Evolutionary conservation across 2,888 invertebrate genomes (phyloP).

Genomic region (Craniophora ligustri): DNA sequence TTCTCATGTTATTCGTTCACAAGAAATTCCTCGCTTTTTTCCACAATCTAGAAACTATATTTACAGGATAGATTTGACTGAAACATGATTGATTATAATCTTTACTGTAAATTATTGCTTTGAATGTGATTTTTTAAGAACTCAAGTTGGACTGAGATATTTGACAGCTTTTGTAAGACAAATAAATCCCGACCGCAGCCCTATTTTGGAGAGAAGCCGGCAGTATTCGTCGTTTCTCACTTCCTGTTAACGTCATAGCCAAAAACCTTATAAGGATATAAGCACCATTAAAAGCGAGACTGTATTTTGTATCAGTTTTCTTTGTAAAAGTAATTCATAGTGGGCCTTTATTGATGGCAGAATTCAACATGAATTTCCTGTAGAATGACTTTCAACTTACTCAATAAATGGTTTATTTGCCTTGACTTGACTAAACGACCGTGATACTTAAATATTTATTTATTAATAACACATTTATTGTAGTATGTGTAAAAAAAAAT

Average conservation of each 20-base stretch:
- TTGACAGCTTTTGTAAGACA: too few relatives aligned
- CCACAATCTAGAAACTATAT: too few relatives aligned
- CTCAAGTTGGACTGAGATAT: too few relatives aligned
- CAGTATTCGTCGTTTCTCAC: slow-evolving; percentile 1
- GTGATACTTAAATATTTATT: not conserved
- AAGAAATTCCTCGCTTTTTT: too few relatives aligned
- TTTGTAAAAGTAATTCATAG: slow-evolving; percentile 1
- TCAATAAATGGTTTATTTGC: not conserved
- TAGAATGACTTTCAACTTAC: not conserved
- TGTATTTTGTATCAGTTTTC: not conserved
- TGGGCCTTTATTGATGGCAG: not conserved
- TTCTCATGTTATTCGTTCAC: not conserved
- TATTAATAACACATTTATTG: not conserved
- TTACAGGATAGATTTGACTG: too few relatives aligned
- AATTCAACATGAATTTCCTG: not conserved
- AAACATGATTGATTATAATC: too few relatives aligned
- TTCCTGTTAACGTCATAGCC: not conserved
- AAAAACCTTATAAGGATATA: slow-evolving; percentile 10
- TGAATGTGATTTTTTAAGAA: too few relatives aligned
- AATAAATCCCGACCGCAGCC: too few relatives aligned
- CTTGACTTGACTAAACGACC: not conserved
- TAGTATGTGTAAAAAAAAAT: too few relatives aligned
- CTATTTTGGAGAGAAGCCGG: slow-evolving; percentile 25
- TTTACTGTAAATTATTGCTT: too few relatives aligned
- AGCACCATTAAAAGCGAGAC: not conserved